Conservation (phyloP, 2,888 invertebrate genomes). For the Pterobdella sp. region DNA sequence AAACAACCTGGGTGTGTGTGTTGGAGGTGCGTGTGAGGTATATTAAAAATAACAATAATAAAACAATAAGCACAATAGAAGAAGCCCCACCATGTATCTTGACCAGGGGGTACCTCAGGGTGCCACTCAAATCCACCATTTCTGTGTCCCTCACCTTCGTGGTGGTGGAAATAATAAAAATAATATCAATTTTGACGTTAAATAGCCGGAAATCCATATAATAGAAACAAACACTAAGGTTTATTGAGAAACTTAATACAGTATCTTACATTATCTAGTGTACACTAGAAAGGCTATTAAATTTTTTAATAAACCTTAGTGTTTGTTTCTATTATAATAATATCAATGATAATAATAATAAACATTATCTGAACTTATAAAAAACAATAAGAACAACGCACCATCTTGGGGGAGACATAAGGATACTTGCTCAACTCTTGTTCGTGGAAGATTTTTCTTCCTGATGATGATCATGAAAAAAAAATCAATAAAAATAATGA, state of each 20-base stretch:
- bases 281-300: no score
- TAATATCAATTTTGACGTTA: neutral
- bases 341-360: neutral
- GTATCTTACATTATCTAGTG: no score
- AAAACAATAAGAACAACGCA: constrained; percentile 33
- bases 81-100: constrained; percentile 48
- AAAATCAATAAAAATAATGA: neutral
- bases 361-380: neutral
- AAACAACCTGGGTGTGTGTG: constrained; percentile 42
- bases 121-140: constrained; percentile 35
- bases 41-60: neutral
- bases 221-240: no score
- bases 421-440: constrained; percentile 38
- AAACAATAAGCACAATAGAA: neutral
- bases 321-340: neutral
- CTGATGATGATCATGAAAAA: constrained; percentile 21
- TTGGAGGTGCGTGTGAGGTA: neutral
- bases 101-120: constrained; percentile 46
- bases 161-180: neutral
- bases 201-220: no score
- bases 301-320: no score
- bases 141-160: constrained; percentile 27
- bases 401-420: constrained; percentile 38
- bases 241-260: no score
- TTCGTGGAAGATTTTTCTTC: constrained; percentile 33